Conservation (phyloP, 2,113 vertebrate genomes). For the Plectropomus leopardus region DNA sequence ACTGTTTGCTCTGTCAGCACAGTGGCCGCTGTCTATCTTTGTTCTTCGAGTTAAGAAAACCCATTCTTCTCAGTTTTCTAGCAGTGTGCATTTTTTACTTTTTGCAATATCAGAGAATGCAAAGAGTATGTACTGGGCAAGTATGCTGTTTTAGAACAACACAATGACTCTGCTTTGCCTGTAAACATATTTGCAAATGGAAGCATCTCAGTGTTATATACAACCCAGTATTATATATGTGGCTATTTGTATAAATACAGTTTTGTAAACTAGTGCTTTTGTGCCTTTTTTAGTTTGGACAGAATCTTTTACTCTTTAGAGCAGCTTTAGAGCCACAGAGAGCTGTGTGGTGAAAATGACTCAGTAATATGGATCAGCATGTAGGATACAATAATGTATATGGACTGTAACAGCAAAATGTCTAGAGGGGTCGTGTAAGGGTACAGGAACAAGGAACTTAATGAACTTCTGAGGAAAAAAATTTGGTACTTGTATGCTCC, state of each 20-base stretch:
- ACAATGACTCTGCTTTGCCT: slow-evolving; percentile 1
- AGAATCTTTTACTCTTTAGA: neutral
- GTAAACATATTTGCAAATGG: slow-evolving; percentile 13
- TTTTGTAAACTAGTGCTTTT: slow-evolving; percentile 21
- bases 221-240: slow-evolving; percentile 16
- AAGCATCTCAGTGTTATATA: neutral
- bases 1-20: no score
- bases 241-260: neutral
- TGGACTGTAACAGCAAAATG: slow-evolving; percentile 2
- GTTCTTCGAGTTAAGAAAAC: no score
- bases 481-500: neutral
- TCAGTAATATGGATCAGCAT: neutral
- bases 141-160: no score
- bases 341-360: slow-evolving; percentile 5
- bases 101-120: neutral
- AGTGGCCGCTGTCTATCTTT: no score
- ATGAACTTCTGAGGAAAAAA: slow-evolving; percentile 9
- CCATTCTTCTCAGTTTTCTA: neutral
- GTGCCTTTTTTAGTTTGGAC: neutral
- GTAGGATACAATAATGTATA: neutral
- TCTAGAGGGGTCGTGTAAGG: neutral
- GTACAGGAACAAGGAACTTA: neutral
- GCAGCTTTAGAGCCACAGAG: neutral
- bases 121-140: no score
- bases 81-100: neutral